Percentiles rank a stretch among this genome's conserved stretches.
These are phyloP conservation scores for Diuraphis noxia DNA, from an alignment of 1,140 invertebrate species.

Conservation along the genomic window DNA sequence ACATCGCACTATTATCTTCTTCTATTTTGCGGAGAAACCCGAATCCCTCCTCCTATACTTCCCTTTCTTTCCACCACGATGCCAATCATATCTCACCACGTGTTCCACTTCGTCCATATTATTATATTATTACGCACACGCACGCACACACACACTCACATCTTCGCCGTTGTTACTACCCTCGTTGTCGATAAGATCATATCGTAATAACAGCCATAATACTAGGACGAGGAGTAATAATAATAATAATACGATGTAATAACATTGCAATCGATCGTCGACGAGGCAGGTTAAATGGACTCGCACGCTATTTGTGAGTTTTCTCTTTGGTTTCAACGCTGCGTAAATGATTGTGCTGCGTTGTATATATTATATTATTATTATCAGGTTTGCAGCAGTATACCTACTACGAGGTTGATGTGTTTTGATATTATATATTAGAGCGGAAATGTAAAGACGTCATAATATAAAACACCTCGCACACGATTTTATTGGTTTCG, in stretches of 20 bases:
- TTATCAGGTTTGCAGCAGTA: neutral
- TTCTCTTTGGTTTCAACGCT: neutral
- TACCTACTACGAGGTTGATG: neutral
- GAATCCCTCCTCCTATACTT: no score
- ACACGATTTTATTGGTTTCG: neutral
- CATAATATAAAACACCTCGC: neutral
- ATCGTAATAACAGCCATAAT: neutral
- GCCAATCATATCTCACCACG: neutral
- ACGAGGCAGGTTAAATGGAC: neutral
- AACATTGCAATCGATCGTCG: neutral
- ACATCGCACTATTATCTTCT: neutral
- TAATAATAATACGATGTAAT: neutral
- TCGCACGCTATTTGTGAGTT: neutral
- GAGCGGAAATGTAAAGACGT: neutral
- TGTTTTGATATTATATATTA: slow-evolving; percentile 4
- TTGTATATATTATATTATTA: neutral
- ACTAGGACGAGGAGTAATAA: neutral
- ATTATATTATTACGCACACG: no score
- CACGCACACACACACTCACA: no score
- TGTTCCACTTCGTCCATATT: neutral
- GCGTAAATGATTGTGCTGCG: neutral
- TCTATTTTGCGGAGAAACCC: neutral
- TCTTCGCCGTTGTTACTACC: neutral
- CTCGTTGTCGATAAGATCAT: neutral
- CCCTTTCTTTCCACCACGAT: neutral